Evolutionary conservation across 2,797 vertebrate genomes (phyloP), one percentile per base, ranked within the genome.

Genomic region (Gymnocypris eckloni): DNA sequence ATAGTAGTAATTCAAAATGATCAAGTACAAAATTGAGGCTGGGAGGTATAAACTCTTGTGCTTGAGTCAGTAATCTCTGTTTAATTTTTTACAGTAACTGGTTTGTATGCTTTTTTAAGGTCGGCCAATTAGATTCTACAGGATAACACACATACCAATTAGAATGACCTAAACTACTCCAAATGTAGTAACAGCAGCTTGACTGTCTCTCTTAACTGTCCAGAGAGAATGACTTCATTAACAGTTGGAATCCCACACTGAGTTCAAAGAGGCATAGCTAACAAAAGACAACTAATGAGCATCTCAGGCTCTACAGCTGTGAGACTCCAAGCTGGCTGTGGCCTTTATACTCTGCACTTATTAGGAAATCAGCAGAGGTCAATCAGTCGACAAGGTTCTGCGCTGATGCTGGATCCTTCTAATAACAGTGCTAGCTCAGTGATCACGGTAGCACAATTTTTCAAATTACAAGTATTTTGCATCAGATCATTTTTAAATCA

Each of bases 221-320:
- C 78, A 66, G 64, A 78, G 52, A 79, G 73, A 39, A 81, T 73
- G 22, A 43, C 71, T 83, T 85, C 85, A 89, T 83, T 85, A 89
- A 83, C 69, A 76, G 66, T 70, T 54, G 37, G 72, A 75, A 64
- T 84, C 72, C 48, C 50, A 79, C 81, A 76, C 6, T 56, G 69
- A 88, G 69, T 73, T 87, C 73, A 88, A 76, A 10, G 73, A 89
- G 66, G 83, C 87, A 79, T 71, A 81, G 52, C 86, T 84, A 70
- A 85, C 79, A 64, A 33, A 76, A 86, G 39, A 56, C 39, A 81
- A 87, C 83, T 85, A 85, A 88, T 84, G 79, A 77, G 87, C 56
- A 86, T 72, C 75, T 61, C 16, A n/a, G 79, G 69, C 76, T 52
- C 52, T 79, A 50, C 64, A 66, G 66, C 81, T 78, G 41, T 39